phyloP scores from a whole-genome alignment of 2,888 invertebrate species.

The Mesorhabditis sp. region DNA sequence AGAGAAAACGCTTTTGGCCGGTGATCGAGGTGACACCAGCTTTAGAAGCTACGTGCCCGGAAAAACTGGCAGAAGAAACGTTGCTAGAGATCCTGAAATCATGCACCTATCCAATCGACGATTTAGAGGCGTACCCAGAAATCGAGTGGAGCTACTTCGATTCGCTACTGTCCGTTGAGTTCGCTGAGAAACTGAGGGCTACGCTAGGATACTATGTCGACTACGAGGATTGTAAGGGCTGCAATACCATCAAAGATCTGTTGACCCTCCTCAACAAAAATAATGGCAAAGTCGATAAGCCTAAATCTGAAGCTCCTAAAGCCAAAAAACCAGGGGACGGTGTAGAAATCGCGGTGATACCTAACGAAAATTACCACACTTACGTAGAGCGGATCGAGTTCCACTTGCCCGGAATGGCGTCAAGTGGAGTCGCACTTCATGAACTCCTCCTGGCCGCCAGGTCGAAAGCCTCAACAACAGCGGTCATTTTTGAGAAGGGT shows the following conservation, averaged over 20 bases:
- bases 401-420: neutral
- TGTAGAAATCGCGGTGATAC: neutral
- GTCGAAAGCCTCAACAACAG: neutral
- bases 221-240: conserved; percentile 4
- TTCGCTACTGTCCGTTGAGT: conserved; percentile 1
- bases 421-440: neutral
- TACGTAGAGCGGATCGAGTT: neutral
- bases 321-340: no score
- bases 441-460: neutral
- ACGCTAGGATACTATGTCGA: neutral
- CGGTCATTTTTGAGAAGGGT: conserved; percentile 1
- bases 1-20: neutral
- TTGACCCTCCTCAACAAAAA: neutral
- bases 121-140: neutral
- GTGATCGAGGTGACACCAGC: neutral
- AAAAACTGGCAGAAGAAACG: neutral
- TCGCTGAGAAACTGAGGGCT: neutral
- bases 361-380: neutral
- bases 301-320: no score
- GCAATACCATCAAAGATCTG: neutral
- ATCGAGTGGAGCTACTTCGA: neutral
- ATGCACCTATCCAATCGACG: neutral
- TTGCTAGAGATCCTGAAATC: neutral
- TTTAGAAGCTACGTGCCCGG: neutral
- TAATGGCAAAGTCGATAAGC: neutral